Conservation (phyloP, 1,140 invertebrate species). For the Dinoponera quadriceps region DNA sequence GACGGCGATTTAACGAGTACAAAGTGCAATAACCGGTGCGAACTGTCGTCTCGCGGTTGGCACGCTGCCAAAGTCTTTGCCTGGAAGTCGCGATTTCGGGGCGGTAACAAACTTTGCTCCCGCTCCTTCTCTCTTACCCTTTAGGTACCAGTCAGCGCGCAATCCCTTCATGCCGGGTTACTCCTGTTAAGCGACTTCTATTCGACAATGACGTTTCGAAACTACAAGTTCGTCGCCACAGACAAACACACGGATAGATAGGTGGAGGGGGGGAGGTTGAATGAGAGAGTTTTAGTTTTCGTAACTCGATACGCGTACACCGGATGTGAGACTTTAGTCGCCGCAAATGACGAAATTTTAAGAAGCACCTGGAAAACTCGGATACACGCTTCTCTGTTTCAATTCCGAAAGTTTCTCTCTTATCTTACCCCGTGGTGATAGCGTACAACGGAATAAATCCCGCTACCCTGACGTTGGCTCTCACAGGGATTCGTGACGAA, state of each 20-base stretch:
- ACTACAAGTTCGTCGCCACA: not conserved
- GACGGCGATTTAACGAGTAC: slow-evolving; percentile 52
- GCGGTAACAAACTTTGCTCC: not conserved
- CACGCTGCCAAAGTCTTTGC: slow-evolving; percentile 33
- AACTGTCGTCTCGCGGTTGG: slow-evolving; percentile 31
- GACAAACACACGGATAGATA: not conserved
- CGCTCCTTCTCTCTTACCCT: not conserved
- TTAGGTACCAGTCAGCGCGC: not conserved
- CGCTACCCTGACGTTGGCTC: too few species aligned
- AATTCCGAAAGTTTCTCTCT: not conserved
- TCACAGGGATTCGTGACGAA: too few species aligned
- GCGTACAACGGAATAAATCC: not conserved
- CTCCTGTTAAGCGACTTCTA: not conserved
- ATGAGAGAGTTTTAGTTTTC: not conserved
- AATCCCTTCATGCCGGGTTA: not conserved
- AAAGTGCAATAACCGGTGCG: slow-evolving; percentile 46
- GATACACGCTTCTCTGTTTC: not conserved
- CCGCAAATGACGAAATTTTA: slow-evolving; percentile 2
- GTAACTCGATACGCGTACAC: slow-evolving; percentile 13
- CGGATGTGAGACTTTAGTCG: not conserved
- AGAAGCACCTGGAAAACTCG: not conserved
- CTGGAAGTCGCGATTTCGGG: slow-evolving; percentile 26
- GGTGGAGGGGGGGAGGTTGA: not conserved
- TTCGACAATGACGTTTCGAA: not conserved
- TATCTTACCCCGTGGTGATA: too few species aligned